These are phyloP conservation scores for Globodera rostochiensis DNA, from an alignment of 1,140 invertebrate species.

Conservation along the genomic window DNA sequence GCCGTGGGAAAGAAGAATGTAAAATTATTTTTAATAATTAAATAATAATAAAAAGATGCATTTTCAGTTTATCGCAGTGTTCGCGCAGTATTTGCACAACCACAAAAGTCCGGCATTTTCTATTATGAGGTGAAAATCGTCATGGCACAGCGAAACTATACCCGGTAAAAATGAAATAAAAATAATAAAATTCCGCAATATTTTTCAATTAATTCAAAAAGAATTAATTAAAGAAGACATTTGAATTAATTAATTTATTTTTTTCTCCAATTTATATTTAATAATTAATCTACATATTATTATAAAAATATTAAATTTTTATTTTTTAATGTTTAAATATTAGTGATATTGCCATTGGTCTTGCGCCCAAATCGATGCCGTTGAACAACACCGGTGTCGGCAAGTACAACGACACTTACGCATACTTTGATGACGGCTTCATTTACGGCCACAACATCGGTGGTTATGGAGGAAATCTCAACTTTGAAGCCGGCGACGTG, in stretches of 20 bases:
- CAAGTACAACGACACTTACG: neutral
- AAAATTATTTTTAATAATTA: neutral
- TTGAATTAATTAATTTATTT: too few relatives aligned
- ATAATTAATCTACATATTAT: too few relatives aligned
- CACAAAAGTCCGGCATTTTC: neutral
- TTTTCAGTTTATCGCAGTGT: conserved; percentile 1
- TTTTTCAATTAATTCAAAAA: too few relatives aligned
- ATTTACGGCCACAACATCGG: neutral
- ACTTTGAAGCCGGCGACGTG: neutral
- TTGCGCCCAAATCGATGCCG: neutral
- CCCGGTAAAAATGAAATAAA: neutral
- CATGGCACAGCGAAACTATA: neutral
- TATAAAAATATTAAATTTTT: too few relatives aligned
- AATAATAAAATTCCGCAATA: too few relatives aligned
- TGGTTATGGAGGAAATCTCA: neutral
- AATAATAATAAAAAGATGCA: too few relatives aligned
- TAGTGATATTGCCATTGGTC: neutral
- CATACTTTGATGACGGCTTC: neutral
- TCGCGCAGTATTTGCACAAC: neutral
- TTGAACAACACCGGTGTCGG: neutral
- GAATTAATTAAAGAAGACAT: too few relatives aligned
- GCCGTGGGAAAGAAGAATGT: neutral
- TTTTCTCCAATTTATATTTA: neutral
- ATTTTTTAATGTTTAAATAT: neutral
- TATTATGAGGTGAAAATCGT: neutral